phyloP scores from a whole-genome alignment of 2,888 invertebrate species.

The Aspidiotus destructor region DNA sequence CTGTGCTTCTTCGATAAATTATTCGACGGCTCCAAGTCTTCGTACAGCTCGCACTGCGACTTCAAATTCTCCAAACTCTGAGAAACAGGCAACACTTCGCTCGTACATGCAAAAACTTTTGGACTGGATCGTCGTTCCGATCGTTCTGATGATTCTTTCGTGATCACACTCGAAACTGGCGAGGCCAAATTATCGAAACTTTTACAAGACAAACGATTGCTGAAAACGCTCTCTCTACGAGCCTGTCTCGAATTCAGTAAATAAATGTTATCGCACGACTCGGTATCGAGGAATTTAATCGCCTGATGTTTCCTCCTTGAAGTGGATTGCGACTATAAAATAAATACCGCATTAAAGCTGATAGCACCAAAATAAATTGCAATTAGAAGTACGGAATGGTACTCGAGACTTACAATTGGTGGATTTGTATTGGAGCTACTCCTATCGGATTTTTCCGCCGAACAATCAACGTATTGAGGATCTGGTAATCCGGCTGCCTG shows the following conservation, averaged over 20 bases:
- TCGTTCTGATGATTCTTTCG: conserved; percentile 17
- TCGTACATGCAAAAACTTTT: conserved; percentile 48
- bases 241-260: conserved; percentile 6
- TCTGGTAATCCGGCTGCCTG: conserved; percentile 35
- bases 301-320: no score
- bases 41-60: conserved; percentile 38
- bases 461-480: conserved; percentile 31
- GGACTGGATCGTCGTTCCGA: conserved; percentile 48
- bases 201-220: conserved; percentile 7
- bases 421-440: conserved; percentile 18
- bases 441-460: conserved; percentile 19
- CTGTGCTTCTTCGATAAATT: conserved; percentile 25
- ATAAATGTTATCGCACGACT: conserved; percentile 13
- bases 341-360: no score
- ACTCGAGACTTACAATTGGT: conserved; percentile 9
- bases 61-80: conserved; percentile 45
- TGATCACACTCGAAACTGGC: neutral
- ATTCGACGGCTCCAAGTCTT: conserved; percentile 21
- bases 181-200: conserved; percentile 18
- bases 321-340: no score
- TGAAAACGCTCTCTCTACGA: neutral
- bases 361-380: no score
- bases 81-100: conserved; percentile 34
- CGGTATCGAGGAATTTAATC: neutral
- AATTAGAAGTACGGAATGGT: neutral